A percentile compares a stretch with the other conserved stretches of the same genome.
Evolutionary conservation across 2,888 invertebrate species (phyloP).

Genomic region (Diaphora mendica): DNA sequence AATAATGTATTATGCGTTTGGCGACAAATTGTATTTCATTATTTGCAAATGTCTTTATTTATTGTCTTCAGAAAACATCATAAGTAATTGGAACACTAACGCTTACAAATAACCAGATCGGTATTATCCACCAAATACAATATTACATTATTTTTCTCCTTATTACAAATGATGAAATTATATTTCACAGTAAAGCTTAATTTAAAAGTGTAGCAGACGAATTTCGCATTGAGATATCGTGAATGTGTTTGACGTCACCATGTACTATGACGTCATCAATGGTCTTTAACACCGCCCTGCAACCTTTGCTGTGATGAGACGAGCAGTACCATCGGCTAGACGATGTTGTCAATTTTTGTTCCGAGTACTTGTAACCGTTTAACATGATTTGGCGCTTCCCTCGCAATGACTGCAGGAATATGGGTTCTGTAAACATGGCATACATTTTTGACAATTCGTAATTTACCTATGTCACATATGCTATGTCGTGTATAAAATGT

Average conservation of each 20-base stretch:
- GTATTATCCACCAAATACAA: not conserved
- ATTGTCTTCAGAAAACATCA: not conserved
- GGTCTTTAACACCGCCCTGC: conserved; percentile 54
- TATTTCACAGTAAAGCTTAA: not conserved
- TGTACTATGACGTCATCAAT: conserved; percentile 44
- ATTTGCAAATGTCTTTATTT: not conserved
- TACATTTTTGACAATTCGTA: not conserved
- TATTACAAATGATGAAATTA: not conserved
- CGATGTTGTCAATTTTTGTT: not conserved
- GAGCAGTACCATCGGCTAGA: conserved; percentile 48
- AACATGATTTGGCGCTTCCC: conserved; percentile 31
- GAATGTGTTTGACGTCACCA: conserved; percentile 49
- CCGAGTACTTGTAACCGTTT: conserved; percentile 30
- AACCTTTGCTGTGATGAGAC: conserved; percentile 47
- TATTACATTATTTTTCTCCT: not conserved
- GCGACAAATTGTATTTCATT: not conserved
- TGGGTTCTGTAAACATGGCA: conserved; percentile 11
- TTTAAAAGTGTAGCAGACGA: not conserved
- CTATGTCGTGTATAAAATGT: not conserved
- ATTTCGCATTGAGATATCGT: conserved; percentile 27
- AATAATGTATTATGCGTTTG: not conserved
- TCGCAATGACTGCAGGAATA: conserved; percentile 24
- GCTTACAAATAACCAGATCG: not conserved
- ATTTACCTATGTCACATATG: not conserved
- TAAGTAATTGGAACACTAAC: no score